Conservation (phyloP, 2,113 vertebrate species). For the Megaptera novaeangliae region DNA sequence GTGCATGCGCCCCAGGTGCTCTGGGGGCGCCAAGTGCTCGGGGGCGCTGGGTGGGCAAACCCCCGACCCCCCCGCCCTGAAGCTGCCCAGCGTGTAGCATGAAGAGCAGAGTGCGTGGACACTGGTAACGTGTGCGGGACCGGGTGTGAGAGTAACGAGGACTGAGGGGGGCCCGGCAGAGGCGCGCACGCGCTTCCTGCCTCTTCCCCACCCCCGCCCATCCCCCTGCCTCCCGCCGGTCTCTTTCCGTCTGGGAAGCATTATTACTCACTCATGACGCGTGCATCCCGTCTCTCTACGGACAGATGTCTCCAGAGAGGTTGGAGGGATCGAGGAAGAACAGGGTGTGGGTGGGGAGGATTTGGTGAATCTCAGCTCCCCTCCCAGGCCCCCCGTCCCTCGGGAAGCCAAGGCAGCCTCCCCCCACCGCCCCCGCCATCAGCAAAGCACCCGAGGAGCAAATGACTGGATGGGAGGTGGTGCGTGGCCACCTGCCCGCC, state of each 20-base stretch:
- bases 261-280: neutral
- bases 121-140: rapidly evolving
- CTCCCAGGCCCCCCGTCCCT: neutral
- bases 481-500: neutral
- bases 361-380: neutral
- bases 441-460: neutral
- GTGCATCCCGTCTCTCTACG: neutral
- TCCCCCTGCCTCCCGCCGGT: rapidly evolving
- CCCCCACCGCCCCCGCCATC: neutral
- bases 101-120: neutral
- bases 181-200: neutral
- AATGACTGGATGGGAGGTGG: neutral
- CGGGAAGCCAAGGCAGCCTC: neutral
- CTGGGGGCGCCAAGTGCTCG: no score
- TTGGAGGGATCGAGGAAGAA: neutral
- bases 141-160: rapidly evolving
- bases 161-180: neutral
- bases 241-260: neutral
- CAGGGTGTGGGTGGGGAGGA: neutral
- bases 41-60: neutral
- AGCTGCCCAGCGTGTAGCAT: neutral
- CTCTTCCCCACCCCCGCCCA: neutral
- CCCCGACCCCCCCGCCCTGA: no score
- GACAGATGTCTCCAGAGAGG: neutral
- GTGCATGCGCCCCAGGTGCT: no score